A percentile compares a stretch with the other conserved stretches of the same genome.
Evolutionary conservation across 2,888 invertebrate species (phyloP).

Genomic region (Gonocerus acuteangulatus): DNA sequence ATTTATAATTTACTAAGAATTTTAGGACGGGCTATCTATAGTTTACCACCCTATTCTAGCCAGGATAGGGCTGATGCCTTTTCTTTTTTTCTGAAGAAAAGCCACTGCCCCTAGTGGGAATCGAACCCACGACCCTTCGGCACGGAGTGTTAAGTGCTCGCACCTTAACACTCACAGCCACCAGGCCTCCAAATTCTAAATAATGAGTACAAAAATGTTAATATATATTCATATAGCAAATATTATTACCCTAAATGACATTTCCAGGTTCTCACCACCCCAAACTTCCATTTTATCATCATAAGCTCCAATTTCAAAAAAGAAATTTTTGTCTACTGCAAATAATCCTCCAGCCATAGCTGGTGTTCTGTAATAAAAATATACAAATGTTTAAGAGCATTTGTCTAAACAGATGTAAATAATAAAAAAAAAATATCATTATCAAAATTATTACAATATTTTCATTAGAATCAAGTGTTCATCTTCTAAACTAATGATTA

Average conservation of each 20-base stretch:
- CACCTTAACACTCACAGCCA: no score
- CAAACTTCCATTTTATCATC: constrained; percentile 72
- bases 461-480: background rate
- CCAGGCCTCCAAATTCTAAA: no score
- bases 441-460: background rate
- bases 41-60: no score
- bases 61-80: no score
- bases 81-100: no score
- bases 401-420: background rate
- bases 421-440: background rate
- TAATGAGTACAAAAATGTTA: no score
- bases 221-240: no score
- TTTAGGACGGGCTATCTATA: no score
- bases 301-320: constrained; percentile 73
- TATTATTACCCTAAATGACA: constrained; percentile 86
- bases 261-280: constrained; percentile 97
- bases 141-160: no score
- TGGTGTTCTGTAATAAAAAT: constrained; percentile 55
- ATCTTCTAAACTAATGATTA: background rate
- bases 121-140: no score
- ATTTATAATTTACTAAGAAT: no score
- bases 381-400: background rate
- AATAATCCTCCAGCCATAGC: constrained; percentile 95
- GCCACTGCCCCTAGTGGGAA: no score
- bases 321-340: constrained; percentile 74